These are phyloP conservation scores for Ophioderma brevispina DNA, from an alignment of 35 echinoderm and acorn worm genomes.

Conservation along the genomic window DNA sequence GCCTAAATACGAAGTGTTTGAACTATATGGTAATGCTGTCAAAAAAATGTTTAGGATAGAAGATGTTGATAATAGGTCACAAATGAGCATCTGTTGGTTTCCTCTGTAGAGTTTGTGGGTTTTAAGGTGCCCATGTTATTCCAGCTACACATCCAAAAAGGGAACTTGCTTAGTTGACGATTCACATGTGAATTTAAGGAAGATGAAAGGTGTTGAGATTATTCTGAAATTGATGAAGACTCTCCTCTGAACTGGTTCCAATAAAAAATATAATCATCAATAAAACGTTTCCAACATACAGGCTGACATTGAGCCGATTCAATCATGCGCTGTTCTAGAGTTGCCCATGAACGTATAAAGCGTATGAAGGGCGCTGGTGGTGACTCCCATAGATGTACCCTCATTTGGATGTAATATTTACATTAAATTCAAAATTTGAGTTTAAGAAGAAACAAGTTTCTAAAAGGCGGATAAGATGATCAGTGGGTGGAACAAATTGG, in stretches of 20 bases:
- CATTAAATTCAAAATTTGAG: constrained; percentile 40
- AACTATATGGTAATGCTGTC: not conserved
- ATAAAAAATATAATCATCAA: not conserved
- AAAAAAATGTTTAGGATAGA: not conserved
- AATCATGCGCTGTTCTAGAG: not conserved
- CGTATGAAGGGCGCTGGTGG: not conserved
- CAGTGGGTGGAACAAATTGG: constrained; percentile 19
- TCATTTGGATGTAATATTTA: constrained; percentile 19
- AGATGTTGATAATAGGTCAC: not conserved
- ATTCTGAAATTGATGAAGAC: not conserved
- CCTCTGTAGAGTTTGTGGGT: not conserved
- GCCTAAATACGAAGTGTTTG: not conserved
- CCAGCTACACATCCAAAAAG: not conserved
- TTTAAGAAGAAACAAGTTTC: constrained; percentile 5
- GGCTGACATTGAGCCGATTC: not conserved
- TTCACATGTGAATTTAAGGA: no score
- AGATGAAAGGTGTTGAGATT: not conserved
- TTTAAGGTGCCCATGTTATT: not conserved
- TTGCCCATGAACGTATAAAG: constrained; percentile 16
- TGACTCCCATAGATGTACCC: constrained; percentile 19
- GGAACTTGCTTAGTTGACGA: not conserved
- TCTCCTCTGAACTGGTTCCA: not conserved
- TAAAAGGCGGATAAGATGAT: constrained; percentile 16
- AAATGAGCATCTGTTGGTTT: not conserved
- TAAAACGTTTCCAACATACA: not conserved